These are phyloP conservation scores for Chorisops tibialis DNA, from an alignment of 2,888 invertebrate genomes.

Conservation along the genomic window DNA sequence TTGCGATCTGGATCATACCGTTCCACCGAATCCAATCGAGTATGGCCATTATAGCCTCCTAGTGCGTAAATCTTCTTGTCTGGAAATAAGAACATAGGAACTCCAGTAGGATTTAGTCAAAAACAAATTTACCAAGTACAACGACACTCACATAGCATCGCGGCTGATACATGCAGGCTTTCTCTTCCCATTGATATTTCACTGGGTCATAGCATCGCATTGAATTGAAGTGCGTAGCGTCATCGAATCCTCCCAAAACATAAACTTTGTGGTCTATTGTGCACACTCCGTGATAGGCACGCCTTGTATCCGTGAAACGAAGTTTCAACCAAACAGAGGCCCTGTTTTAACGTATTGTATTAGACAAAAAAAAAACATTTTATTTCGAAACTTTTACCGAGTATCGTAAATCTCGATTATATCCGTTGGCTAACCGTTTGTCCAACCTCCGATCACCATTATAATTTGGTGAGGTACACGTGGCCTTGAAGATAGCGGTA, in stretches of 20 bases:
- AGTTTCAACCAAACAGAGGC: constrained; percentile 68
- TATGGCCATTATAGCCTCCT: constrained; percentile 77
- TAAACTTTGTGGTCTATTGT: constrained; percentile 66
- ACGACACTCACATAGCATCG: constrained; percentile 78
- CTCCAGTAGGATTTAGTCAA: too few species aligned
- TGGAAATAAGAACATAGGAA: too few species aligned
- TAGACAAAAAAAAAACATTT: too few species aligned
- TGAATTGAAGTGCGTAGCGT: constrained; percentile 71
- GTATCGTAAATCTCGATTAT: constrained; percentile 76
- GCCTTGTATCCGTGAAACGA: constrained; percentile 56
- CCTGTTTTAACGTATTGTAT: constrained; percentile 51
- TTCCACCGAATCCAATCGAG: constrained; percentile 74
- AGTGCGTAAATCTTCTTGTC: constrained; percentile 74
- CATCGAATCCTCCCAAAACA: constrained; percentile 82
- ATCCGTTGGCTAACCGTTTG: constrained; percentile 78
- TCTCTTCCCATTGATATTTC: constrained; percentile 68
- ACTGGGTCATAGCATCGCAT: constrained; percentile 78
- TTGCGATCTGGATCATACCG: constrained; percentile 72
- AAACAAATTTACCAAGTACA: constrained; percentile 56
- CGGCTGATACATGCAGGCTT: constrained; percentile 76
- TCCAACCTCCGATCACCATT: constrained; percentile 83
- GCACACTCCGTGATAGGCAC: constrained; percentile 79
- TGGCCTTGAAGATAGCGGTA: constrained; percentile 62
- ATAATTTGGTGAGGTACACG: constrained; percentile 73
- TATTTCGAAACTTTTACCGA: constrained; percentile 52